Conservation (phyloP, 2,888 invertebrate genomes). For the Rhagium mordax region DNA sequence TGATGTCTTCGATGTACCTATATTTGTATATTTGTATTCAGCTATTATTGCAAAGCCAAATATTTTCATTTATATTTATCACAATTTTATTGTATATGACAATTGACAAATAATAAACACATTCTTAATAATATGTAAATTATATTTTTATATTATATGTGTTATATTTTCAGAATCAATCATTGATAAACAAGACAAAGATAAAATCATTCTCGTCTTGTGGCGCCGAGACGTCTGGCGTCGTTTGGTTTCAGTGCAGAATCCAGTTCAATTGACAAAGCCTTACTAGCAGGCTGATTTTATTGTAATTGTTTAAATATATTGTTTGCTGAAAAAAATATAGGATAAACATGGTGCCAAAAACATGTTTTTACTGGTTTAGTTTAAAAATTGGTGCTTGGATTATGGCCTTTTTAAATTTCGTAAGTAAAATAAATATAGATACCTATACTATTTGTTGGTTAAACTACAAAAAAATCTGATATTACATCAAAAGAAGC, state of each 20-base stretch:
- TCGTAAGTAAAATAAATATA: slow-evolving; percentile 52
- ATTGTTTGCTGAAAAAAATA: background rate
- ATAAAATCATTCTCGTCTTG: slow-evolving; percentile 23
- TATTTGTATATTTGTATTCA: too few species aligned
- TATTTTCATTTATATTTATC: too few species aligned
- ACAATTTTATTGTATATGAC: too few species aligned
- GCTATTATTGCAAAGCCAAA: too few species aligned
- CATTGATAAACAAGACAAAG: slow-evolving; percentile 29
- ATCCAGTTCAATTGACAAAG: slow-evolving; percentile 32
- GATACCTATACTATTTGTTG: too few species aligned
- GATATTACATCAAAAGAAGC: too few species aligned
- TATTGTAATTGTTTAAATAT: slow-evolving; percentile 17
- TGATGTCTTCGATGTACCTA: too few species aligned
- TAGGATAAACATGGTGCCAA: slow-evolving; percentile 39
- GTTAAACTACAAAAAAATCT: too few species aligned
- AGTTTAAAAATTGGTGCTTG: slow-evolving; percentile 56
- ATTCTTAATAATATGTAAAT: too few species aligned
- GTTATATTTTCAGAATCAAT: background rate
- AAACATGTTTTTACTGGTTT: slow-evolving; percentile 53
- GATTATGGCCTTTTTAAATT: slow-evolving; percentile 56
- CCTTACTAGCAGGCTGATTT: slow-evolving; percentile 17
- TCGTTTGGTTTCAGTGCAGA: slow-evolving; percentile 41
- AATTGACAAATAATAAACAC: too few species aligned
- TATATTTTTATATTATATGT: too few species aligned
- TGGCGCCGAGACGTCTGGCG: slow-evolving; percentile 56